phyloP scores from a whole-genome alignment of 2,113 vertebrate genomes.

The Tenebrosternarchus preto region DNA sequence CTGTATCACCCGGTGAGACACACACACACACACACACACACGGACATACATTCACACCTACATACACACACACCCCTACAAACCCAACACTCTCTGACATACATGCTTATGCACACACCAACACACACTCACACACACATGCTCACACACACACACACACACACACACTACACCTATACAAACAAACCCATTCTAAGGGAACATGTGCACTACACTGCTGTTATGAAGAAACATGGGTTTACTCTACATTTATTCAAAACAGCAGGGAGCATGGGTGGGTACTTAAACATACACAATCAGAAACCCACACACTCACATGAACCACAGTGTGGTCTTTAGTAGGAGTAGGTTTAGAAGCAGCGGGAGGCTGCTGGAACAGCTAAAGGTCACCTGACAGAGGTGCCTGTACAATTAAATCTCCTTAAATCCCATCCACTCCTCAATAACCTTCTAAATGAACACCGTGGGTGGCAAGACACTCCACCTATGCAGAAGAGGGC shows the following conservation, averaged over 20 bases:
- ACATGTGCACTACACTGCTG: too few species aligned
- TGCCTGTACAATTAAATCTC: constrained; percentile 28
- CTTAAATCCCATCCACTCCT: constrained; percentile 33
- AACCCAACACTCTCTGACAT: neutral
- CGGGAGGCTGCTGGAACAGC: constrained; percentile 27
- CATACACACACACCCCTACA: constrained; percentile 4
- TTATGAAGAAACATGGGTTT: too few species aligned
- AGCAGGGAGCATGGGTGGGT: too few species aligned
- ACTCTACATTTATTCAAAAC: too few species aligned
- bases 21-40: constrained; percentile 14
- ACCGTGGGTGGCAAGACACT: neutral
- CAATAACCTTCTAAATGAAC: constrained; percentile 33
- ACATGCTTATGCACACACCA: constrained; percentile 12
- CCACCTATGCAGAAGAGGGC: neutral
- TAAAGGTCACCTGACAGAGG: constrained; percentile 44
- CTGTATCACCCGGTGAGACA: constrained; percentile 95
- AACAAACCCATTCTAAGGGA: neutral
- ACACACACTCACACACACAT: constrained; percentile 21
- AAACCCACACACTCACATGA: constrained; percentile 27
- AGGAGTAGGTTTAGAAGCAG: constrained; percentile 12
- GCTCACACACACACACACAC: constrained; percentile 34
- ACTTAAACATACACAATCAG: constrained; percentile 4
- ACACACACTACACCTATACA: constrained; percentile 24
- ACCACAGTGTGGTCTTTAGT: constrained; percentile 29
- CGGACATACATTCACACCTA: constrained; percentile 26